Evolutionary conservation across 1,140 invertebrate species (phyloP).

Genomic region (Drosophila tropicalis): DNA sequence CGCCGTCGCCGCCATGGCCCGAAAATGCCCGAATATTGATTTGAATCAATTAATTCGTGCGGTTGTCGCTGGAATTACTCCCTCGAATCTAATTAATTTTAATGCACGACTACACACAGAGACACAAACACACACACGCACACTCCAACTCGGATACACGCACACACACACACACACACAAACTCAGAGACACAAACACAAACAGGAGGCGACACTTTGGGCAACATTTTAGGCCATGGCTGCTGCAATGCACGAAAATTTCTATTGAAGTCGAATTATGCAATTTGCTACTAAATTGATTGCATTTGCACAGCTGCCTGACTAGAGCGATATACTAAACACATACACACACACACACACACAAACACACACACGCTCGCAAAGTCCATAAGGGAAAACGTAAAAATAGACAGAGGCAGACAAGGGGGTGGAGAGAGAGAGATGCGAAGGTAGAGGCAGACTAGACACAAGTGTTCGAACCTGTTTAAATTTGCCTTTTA

Average conservation of each 20-base stretch:
- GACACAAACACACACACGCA: slow-evolving; percentile 34
- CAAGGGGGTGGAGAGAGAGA: neutral
- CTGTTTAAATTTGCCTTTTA: slow-evolving; percentile 52
- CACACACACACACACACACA: slow-evolving; percentile 17
- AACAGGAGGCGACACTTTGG: slow-evolving; percentile 68
- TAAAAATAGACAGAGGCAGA: neutral
- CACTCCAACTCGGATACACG: too few species aligned
- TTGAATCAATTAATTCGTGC: slow-evolving; percentile 83
- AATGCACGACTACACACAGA: slow-evolving; percentile 77
- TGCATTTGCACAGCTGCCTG: slow-evolving; percentile 72
- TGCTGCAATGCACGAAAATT: slow-evolving; percentile 65
- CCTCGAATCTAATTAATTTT: slow-evolving; percentile 84
- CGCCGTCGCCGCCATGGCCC: slow-evolving; percentile 42
- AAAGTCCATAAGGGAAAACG: neutral
- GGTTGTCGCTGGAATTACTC: slow-evolving; percentile 82
- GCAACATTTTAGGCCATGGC: slow-evolving; percentile 68
- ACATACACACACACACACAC: neutral
- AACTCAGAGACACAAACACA: slow-evolving; percentile 19
- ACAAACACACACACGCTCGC: neutral
- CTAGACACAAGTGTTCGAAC: slow-evolving; percentile 19
- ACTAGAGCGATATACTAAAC: slow-evolving; percentile 20
- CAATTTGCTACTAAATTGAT: slow-evolving; percentile 82
- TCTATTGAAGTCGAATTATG: slow-evolving; percentile 81
- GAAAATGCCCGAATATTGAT: slow-evolving; percentile 82
- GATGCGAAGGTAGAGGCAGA: neutral